Evolutionary conservation across 1,140 invertebrate species (phyloP), one percentile per base, ranked within the genome.

Genomic region (Galendromus occidentalis): DNA sequence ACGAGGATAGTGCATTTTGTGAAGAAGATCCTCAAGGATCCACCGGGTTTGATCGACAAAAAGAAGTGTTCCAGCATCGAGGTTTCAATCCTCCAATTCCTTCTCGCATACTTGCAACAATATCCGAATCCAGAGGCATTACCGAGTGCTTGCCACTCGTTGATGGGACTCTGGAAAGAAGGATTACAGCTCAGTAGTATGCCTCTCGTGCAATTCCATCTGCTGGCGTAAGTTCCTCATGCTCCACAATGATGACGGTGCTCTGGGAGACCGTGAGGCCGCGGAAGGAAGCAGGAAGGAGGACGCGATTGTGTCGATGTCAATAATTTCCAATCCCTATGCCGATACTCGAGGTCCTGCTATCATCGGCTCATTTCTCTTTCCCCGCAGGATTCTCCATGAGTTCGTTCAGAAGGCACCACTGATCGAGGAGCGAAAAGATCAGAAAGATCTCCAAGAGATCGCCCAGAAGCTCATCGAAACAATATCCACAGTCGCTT

Each of bases 331-430:
- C n/a, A n/a, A n/a, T n/a, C n/a, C n/a, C n/a, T n/a, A n/a, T n/a
- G n/a, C n/a, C n/a, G n/a, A n/a, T n/a, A n/a, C n/a, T n/a, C n/a
- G n/a, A n/a, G n/a, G n/a, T n/a, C 67, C 20, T 70, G 2, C 44
- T n/a, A 47, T 22, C 30, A 65, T 42, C 30, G 29, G 70, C 28
- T 68, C 7, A 18, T 69, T 1, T 42, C 42, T 41, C 41, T 68
- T 55, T 69, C n/a, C 22, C 72, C 75, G 29, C 68, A 80, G 79
- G 44, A 83, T 91, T 66, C 75, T 93, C 1, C 85, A 87, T 75
- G 87, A 92, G 75, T 88, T 89, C 76, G 86, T 91, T 39, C 85
- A 87, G 71, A 84, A 85, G 69, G 86, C 84, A 68, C 85, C 86
- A 63, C 77, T 81, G 18, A 78, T 87, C 71, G 81, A 84, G 67